Base-by-base conservation (phyloP, 2,113 vertebrate species). In the Crotalus viridis region DNA sequence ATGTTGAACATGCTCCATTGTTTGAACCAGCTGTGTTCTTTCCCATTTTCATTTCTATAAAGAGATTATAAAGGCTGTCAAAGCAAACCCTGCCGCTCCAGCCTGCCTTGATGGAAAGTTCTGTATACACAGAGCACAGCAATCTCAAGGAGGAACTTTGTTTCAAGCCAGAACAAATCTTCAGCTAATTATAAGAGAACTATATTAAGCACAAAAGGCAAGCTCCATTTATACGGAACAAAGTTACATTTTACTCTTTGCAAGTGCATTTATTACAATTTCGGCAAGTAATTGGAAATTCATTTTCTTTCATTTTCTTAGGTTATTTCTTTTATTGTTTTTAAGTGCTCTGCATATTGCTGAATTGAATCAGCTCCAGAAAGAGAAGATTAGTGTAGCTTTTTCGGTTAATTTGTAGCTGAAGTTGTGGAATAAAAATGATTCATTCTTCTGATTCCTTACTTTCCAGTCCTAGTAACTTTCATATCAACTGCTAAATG, bases 171-270 rank as follows among this genome's bases (percentile, higher is more conserved):
- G 98, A 98, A 98, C 98, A 98, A 98, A 98, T 98, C 98, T 97
- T 98, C 97, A 96, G 97, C 98, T 98, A 98, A 98, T 98, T 98
- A 98, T 98, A 98, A 98, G 96, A 97, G 98, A 98, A 98, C 98
- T 98, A 98, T 98, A 98, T 98, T 98, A 98, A 98, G 98, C 98
- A 98, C 97, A 98, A 98, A 98, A 98, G 97, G 97, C 97, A 98
- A 98, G 97, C 98, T 98, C 97, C 97, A 98, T 98, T 98, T 98
- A 98, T 96, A 97, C 94, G 93, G 98, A 97, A 97, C 96, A 97
- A 98, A 98, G 97, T 98, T 98, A 97, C 96, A 97, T 98, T 98
- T 97, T 97, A 97, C 96, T 98, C 97, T 98, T 97, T 98, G 96
- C 97, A 97, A 97, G 97, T 96, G 96, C 96, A 92, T 97, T 97